A percentile compares a stretch with the other conserved stretches of the same genome.
These are phyloP conservation scores for Branchinecta lynchi DNA, from an alignment of 1,140 invertebrate species.

Conservation along the genomic window DNA sequence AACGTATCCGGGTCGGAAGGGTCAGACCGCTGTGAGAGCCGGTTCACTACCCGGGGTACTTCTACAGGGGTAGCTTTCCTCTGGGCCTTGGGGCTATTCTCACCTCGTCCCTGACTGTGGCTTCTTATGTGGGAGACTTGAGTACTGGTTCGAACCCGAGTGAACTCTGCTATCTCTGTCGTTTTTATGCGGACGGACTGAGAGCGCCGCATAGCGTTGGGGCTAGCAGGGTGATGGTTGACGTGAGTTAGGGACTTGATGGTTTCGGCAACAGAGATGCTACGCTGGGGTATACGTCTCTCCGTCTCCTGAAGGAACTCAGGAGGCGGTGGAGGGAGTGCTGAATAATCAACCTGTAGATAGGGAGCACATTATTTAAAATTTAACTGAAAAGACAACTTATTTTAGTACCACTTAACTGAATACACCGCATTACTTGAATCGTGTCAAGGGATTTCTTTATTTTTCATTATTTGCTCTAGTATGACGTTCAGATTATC, in stretches of 20 bases:
- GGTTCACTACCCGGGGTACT: conserved; percentile 20
- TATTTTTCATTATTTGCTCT: no score
- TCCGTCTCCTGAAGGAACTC: conserved; percentile 54
- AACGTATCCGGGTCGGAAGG: not conserved
- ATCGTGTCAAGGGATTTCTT: no score
- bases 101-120: not conserved
- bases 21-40: not conserved
- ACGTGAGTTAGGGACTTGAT: conserved; percentile 66
- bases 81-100: not conserved
- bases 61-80: conserved; percentile 19
- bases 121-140: conserved; percentile 18
- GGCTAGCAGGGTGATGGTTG: conserved; percentile 69
- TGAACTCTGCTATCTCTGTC: not conserved
- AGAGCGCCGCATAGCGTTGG: conserved; percentile 49
- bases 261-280: conserved; percentile 60
- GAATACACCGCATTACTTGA: no score
- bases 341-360: conserved; percentile 20
- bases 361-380: not conserved
- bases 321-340: conserved; percentile 40
- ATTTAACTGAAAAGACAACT: no score
- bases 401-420: no score
- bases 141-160: conserved; percentile 24
- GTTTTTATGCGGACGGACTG: conserved; percentile 24
- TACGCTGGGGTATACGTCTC: conserved; percentile 22
- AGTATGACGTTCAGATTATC: no score